These are phyloP conservation scores for Pleuronectes platessa DNA, from an alignment of 2,113 vertebrate species.

Conservation along the genomic window DNA sequence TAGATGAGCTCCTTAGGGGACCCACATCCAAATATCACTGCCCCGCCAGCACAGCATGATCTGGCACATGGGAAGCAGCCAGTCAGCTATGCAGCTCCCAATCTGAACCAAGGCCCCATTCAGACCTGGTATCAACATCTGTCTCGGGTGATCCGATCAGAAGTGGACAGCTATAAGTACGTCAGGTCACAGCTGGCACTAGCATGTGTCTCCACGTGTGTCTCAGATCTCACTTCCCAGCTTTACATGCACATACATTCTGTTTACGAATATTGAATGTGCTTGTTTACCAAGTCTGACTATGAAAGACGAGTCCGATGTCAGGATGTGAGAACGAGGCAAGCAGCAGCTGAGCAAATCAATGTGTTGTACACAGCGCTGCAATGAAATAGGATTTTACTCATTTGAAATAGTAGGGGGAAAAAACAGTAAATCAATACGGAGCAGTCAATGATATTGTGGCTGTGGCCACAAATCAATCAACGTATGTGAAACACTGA, in stretches of 20 bases:
- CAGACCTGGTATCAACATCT: background rate
- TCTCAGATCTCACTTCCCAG: background rate
- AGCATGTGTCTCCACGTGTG: background rate
- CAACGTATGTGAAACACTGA: too few species aligned
- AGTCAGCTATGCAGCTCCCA: slow-evolving; percentile 20
- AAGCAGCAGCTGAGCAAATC: background rate
- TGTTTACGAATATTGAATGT: background rate
- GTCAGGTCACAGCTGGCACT: background rate
- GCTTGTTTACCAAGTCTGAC: background rate
- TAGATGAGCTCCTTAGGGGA: slow-evolving; percentile 65
- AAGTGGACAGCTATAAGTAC: background rate
- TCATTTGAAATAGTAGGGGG: background rate
- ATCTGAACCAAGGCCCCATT: background rate
- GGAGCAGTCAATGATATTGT: too few species aligned
- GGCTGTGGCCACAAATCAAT: too few species aligned
- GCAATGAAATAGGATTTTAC: background rate
- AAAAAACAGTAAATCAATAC: background rate
- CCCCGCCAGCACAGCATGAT: slow-evolving; percentile 59
- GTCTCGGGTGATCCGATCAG: background rate
- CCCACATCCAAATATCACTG: slow-evolving; percentile 70
- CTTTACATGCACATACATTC: background rate
- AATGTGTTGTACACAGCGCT: background rate
- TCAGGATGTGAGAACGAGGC: background rate
- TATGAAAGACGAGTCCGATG: background rate
- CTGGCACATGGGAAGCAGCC: slow-evolving; percentile 53